These are phyloP conservation scores for Babyrousa celebensis DNA, from an alignment of 2,797 vertebrate genomes.

Conservation along the genomic window DNA sequence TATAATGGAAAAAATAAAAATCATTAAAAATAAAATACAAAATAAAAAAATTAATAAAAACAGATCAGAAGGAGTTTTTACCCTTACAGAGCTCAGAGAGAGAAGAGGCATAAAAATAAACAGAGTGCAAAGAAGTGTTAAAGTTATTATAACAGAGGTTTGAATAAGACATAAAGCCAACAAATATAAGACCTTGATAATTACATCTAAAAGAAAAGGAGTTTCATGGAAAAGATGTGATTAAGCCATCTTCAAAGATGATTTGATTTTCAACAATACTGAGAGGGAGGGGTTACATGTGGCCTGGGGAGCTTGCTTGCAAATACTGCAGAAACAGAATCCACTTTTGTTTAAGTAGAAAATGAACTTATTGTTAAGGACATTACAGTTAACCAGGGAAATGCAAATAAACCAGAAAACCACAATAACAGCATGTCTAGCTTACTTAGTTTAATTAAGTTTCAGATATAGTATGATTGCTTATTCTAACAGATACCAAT, in stretches of 20 bases:
- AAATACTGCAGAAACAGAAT: neutral
- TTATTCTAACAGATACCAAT: neutral
- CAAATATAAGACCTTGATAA: neutral
- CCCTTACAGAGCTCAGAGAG: neutral
- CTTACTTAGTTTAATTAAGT: neutral
- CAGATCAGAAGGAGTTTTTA: neutral
- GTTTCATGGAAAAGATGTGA: neutral
- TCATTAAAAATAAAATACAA: too few relatives aligned
- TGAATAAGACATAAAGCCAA: neutral
- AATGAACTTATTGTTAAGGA: neutral
- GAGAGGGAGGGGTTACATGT: fast-evolving
- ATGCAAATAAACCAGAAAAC: neutral
- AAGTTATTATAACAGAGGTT: neutral
- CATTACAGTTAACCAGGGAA: neutral
- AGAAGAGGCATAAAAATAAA: neutral
- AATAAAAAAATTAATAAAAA: neutral
- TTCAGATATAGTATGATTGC: neutral
- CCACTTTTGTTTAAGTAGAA: conserved; percentile 9
- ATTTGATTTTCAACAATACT: neutral
- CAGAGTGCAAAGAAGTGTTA: neutral
- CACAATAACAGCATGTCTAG: neutral
- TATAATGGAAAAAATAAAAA: too few relatives aligned
- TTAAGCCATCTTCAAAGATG: neutral
- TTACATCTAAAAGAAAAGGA: neutral
- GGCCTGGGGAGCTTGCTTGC: neutral